phyloP scores from a whole-genome alignment of 2,888 invertebrate genomes.

The Callimorpha dominula region DNA sequence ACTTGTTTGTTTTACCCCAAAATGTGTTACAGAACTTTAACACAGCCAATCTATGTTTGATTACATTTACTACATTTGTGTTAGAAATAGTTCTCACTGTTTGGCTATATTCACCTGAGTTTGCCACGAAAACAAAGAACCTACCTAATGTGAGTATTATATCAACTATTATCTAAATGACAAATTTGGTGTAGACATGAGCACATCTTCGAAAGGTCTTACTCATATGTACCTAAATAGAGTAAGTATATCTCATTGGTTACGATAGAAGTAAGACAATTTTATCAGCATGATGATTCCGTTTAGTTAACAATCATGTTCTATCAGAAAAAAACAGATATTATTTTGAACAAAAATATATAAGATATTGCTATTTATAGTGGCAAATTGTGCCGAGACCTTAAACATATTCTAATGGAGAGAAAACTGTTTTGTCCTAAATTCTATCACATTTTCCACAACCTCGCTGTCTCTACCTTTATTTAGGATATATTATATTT shows the following conservation, averaged over 20 bases:
- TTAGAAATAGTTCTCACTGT: neutral
- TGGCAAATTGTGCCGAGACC: neutral
- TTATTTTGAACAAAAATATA: no score
- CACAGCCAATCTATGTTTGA: slow-evolving; percentile 7
- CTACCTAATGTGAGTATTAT: neutral
- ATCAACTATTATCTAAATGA: no score
- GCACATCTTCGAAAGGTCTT: no score
- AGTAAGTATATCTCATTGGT: no score
- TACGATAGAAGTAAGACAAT: no score
- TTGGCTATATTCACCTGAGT: neutral
- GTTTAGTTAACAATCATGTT: no score
- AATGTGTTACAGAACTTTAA: slow-evolving; percentile 13
- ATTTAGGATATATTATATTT: slow-evolving; percentile 15
- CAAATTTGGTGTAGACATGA: no score
- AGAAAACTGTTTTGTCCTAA: slow-evolving; percentile 30
- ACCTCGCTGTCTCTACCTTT: slow-evolving; percentile 18
- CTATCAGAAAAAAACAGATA: no score
- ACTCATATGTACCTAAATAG: no score
- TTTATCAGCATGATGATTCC: no score
- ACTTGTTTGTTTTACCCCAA: slow-evolving; percentile 1
- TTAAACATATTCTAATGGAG: slow-evolving; percentile 5
- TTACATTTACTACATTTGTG: neutral
- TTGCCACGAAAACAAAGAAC: neutral
- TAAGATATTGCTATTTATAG: no score
- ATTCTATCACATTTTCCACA: slow-evolving; percentile 27